Evolutionary conservation across 1,140 invertebrate species (phyloP).

Genomic region (Mya arenaria): DNA sequence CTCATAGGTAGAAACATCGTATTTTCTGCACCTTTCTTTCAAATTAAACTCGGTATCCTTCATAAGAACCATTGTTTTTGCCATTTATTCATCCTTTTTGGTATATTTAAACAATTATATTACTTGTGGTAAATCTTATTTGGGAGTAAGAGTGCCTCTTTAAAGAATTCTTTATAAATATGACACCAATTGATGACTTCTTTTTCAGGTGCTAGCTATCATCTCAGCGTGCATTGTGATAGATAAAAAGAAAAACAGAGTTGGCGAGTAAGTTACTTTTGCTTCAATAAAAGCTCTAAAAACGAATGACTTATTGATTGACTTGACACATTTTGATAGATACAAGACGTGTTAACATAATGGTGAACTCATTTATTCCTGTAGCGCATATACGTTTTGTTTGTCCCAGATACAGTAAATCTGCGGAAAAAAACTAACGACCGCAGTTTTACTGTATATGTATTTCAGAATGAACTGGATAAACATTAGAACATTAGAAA

Average conservation of each 20-base stretch:
- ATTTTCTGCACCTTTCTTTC: neutral
- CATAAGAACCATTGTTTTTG: neutral
- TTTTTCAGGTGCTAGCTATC: slow-evolving; percentile 32
- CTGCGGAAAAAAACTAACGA: neutral
- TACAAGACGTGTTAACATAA: neutral
- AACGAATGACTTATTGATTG: neutral
- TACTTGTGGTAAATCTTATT: neutral
- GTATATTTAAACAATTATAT: neutral
- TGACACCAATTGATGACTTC: neutral
- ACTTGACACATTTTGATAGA: neutral
- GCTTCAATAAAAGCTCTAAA: neutral
- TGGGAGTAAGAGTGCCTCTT: neutral
- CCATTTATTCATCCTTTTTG: neutral
- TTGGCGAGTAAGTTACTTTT: slow-evolving; percentile 27
- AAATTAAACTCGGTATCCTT: neutral
- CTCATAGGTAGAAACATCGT: neutral
- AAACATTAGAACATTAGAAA: too few species aligned
- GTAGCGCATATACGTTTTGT: neutral
- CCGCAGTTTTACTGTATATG: too few species aligned
- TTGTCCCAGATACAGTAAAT: neutral
- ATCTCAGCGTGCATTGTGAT: slow-evolving; percentile 33
- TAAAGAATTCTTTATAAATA: neutral
- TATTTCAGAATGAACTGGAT: too few species aligned
- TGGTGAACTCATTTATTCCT: neutral
- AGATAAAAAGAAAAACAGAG: slow-evolving; percentile 30